Base-by-base conservation (phyloP, 2,888 invertebrate genomes). In the Agapostemon virescens region DNA sequence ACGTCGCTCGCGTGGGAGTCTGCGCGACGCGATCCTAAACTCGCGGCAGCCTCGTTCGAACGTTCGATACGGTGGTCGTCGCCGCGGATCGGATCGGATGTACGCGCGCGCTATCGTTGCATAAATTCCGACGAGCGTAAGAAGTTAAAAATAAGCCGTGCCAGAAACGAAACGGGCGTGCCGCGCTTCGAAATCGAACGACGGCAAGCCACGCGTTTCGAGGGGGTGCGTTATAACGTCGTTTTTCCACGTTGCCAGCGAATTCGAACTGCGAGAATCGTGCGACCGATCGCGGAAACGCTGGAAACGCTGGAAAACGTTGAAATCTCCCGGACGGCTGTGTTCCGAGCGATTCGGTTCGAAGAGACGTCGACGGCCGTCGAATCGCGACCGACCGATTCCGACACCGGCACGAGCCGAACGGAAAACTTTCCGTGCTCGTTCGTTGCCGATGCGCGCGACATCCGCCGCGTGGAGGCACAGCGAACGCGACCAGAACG, bases 91-190 rank as follows among this genome's bases (percentile, higher is more conserved):
- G 69, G 58, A 78, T 80, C 80, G 64, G 30, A 38, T 55, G 68
- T 42, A 40, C 69, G 30, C 20, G 45, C 69, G 30, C 20, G 45
- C n/a, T 63, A 61, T 80, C 77, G 77, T 72, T 77, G 66, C 69
- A 73, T 80, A 78, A 58, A 78, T 80, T 73, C 69, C 78, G 45
- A 2, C 64, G 40, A 66, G 30, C 78, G 80, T 73, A 69, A 78
- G 80, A 30, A 80, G 80, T 80, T 80, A 80, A 80, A 80, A 80
- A 80, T 80, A 80, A 58, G 45, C 38, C 15, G 23, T 38, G 67
- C 49, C 64, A 73, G 73, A 73, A 55, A 73, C 77, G 30, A 63
- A 38, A 69, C 45, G 30, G 45, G 40, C 58, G 58, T 67, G 55
- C 55, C 36, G 55, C 0, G 68, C 52, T 69, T 58, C 58, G 66